These are phyloP conservation scores for Cynodonichthys magdalenae DNA, from an alignment of 2,797 vertebrate genomes.

Conservation along the genomic window DNA sequence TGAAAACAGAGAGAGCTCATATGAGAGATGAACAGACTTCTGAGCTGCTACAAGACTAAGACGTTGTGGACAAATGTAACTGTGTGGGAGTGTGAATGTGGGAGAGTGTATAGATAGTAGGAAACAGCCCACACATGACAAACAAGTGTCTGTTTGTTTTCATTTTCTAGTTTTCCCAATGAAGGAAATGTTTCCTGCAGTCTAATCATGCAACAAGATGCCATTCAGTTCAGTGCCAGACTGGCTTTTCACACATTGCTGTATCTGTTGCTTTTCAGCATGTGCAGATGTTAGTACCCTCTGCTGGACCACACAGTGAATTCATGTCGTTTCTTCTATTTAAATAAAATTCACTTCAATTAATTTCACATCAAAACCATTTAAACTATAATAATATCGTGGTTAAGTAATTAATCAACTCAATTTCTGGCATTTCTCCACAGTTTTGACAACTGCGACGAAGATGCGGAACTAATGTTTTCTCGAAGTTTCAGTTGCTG, in stretches of 20 bases:
- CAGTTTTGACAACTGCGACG: background rate
- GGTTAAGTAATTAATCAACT: background rate
- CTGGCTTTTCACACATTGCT: background rate
- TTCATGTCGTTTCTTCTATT: background rate
- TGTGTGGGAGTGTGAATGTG: slow-evolving; percentile 39
- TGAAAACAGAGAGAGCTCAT: slow-evolving; percentile 6
- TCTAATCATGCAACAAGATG: slow-evolving; percentile 2
- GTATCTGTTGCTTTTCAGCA: background rate
- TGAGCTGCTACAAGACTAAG: slow-evolving; percentile 20
- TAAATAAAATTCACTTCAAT: background rate
- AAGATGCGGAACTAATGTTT: slow-evolving; percentile 47
- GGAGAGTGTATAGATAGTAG: slow-evolving; percentile 15
- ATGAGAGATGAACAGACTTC: slow-evolving; percentile 25
- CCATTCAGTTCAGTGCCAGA: background rate
- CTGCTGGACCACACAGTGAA: slow-evolving; percentile 36
- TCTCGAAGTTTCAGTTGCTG: slow-evolving; percentile 26
- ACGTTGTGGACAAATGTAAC: slow-evolving; percentile 44
- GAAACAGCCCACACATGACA: slow-evolving; percentile 28
- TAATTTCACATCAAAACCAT: fast-evolving
- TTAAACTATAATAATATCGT: no score
- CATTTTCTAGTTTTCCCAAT: background rate
- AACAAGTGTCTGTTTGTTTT: slow-evolving; percentile 30
- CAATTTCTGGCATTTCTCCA: background rate
- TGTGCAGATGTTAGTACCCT: slow-evolving; percentile 39
- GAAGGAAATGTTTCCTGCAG: slow-evolving; percentile 3